Evolutionary conservation across 2,888 invertebrate genomes (phyloP).

Genomic region (Drosophila pegasa): DNA sequence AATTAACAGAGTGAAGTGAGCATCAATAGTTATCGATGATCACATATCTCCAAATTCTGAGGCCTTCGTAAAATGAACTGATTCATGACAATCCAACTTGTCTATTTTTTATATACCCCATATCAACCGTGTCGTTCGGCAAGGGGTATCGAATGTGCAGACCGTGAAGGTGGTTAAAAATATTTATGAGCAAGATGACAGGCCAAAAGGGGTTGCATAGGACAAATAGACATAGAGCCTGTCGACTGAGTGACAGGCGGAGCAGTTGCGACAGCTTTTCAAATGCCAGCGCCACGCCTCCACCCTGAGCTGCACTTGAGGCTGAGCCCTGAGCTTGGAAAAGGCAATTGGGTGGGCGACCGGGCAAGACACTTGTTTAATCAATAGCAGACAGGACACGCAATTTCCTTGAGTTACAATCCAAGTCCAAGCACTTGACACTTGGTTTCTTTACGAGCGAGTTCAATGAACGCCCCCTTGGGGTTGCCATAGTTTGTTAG

Average conservation of each 20-base stretch:
- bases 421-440: slow-evolving; percentile 47
- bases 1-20: too few species aligned
- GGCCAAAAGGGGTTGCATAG: slow-evolving; percentile 9
- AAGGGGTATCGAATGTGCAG: background rate
- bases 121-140: background rate
- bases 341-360: slow-evolving; percentile 18
- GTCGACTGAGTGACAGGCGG: slow-evolving; percentile 34
- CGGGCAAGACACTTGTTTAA: slow-evolving; percentile 68
- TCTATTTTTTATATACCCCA: background rate
- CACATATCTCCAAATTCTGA: background rate
- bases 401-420: slow-evolving; percentile 52
- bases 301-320: slow-evolving; percentile 20
- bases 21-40: too few species aligned
- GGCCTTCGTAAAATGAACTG: background rate
- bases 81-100: background rate
- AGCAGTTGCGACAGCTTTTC: slow-evolving; percentile 50
- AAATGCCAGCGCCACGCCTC: slow-evolving; percentile 20
- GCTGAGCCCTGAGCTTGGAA: slow-evolving; percentile 26
- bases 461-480: slow-evolving; percentile 55
- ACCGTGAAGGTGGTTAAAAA: background rate
- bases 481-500: slow-evolving; percentile 47
- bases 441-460: slow-evolving; percentile 19
- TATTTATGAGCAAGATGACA: background rate
- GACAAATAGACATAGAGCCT: slow-evolving; percentile 38
- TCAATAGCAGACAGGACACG: slow-evolving; percentile 60